A percentile compares a stretch with the other conserved stretches of the same genome.
These are phyloP conservation scores for Apodemia mormo DNA, from an alignment of 2,888 invertebrate species.

Conservation along the genomic window DNA sequence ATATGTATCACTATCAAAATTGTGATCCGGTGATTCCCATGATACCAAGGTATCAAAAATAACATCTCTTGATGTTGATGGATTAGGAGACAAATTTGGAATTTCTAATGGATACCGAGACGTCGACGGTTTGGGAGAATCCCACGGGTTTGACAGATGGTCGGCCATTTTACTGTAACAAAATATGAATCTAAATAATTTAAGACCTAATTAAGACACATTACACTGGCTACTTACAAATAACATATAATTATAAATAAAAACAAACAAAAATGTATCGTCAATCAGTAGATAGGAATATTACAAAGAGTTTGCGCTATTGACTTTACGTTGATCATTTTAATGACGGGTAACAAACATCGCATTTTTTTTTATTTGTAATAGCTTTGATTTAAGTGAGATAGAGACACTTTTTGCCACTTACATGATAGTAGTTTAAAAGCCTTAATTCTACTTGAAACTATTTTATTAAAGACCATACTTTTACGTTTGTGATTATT, in stretches of 20 bases:
- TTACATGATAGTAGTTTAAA: too few relatives aligned
- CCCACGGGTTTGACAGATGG: conserved; percentile 15
- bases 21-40: conserved; percentile 15
- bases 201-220: neutral
- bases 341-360: too few relatives aligned
- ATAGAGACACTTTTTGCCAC: too few relatives aligned
- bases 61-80: conserved; percentile 12
- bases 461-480: too few relatives aligned
- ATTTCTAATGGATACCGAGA: conserved; percentile 17
- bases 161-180: conserved; percentile 15
- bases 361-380: too few relatives aligned
- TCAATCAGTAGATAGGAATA: neutral
- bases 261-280: neutral
- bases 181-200: conserved; percentile 18
- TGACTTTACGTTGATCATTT: conserved; percentile 1
- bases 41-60: conserved; percentile 16
- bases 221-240: conserved; percentile 11
- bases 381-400: too few relatives aligned
- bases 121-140: conserved; percentile 15
- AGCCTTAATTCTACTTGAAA: too few relatives aligned
- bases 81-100: conserved; percentile 16
- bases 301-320: neutral
- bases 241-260: conserved; percentile 14
- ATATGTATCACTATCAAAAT: conserved; percentile 6
- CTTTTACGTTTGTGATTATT: too few relatives aligned